Conservation (phyloP, 1,140 invertebrate genomes). For the Dendroctonus ponderosae region DNA sequence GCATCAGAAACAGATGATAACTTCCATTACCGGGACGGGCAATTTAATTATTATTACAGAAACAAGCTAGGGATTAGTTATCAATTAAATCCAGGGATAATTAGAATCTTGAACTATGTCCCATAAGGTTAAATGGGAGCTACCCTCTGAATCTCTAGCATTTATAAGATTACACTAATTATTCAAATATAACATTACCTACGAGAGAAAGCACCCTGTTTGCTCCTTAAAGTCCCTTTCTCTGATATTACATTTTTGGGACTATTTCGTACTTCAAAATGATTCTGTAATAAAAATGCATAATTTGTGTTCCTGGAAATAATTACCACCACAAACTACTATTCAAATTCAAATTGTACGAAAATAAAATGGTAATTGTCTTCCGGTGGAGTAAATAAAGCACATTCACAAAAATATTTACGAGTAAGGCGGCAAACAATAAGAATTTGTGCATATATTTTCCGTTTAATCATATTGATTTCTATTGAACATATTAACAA, state of each 20-base stretch:
- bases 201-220: not conserved
- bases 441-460: too few species aligned
- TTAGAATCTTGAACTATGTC: constrained; percentile 20
- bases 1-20: not conserved
- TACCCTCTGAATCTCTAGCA: constrained; percentile 10
- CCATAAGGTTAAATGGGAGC: constrained; percentile 3
- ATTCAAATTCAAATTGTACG: too few species aligned
- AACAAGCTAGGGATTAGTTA: constrained; percentile 12
- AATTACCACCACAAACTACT: too few species aligned
- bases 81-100: constrained; percentile 15
- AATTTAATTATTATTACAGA: constrained; percentile 10
- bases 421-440: too few species aligned
- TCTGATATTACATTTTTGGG: not conserved
- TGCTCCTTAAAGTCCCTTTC: not conserved
- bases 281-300: too few species aligned
- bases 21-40: not conserved
- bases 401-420: too few species aligned
- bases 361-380: too few species aligned
- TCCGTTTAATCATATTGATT: too few species aligned
- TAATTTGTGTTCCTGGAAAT: too few species aligned
- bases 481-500: too few species aligned
- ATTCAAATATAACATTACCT: constrained; percentile 17
- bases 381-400: too few species aligned
- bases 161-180: constrained; percentile 16
- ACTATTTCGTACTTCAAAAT: not conserved